A percentile compares a stretch with the other conserved stretches of the same genome.
phyloP scores from a whole-genome alignment of 2,113 vertebrate species.

The Callipepla californica region DNA sequence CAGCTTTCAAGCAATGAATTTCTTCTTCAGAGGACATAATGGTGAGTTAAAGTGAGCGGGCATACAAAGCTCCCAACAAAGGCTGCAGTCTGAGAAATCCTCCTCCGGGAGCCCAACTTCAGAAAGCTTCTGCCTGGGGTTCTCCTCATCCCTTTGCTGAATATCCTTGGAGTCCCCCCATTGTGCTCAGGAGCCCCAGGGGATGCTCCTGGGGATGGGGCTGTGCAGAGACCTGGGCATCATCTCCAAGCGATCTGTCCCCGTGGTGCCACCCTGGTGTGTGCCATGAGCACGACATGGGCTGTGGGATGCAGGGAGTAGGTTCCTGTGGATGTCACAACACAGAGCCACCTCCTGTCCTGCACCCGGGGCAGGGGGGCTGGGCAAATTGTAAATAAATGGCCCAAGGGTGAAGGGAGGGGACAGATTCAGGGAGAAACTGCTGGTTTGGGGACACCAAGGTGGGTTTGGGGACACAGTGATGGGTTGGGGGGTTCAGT shows the following conservation, averaged over 20 bases:
- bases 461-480: background rate
- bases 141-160: background rate
- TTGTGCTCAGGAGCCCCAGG: background rate
- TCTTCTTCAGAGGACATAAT: slow-evolving; percentile 15
- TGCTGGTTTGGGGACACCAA: background rate
- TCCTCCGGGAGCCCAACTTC: background rate
- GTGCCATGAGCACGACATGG: accelerated
- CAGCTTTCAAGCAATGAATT: slow-evolving; percentile 25
- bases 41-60: slow-evolving; percentile 15
- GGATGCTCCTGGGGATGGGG: background rate
- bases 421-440: background rate
- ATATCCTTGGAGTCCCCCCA: background rate
- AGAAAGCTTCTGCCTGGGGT: background rate
- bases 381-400: slow-evolving; percentile 51
- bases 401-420: background rate
- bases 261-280: accelerated
- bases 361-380: slow-evolving; percentile 13
- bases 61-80: background rate
- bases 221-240: background rate
- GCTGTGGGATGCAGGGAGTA: background rate
- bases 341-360: slow-evolving; percentile 22
- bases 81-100: background rate
- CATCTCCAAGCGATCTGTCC: background rate
- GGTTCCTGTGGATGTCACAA: background rate
- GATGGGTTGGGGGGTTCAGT: background rate